These are phyloP conservation scores for Harlomillsia oculata DNA, from an alignment of 1,140 invertebrate genomes.

Conservation along the genomic window DNA sequence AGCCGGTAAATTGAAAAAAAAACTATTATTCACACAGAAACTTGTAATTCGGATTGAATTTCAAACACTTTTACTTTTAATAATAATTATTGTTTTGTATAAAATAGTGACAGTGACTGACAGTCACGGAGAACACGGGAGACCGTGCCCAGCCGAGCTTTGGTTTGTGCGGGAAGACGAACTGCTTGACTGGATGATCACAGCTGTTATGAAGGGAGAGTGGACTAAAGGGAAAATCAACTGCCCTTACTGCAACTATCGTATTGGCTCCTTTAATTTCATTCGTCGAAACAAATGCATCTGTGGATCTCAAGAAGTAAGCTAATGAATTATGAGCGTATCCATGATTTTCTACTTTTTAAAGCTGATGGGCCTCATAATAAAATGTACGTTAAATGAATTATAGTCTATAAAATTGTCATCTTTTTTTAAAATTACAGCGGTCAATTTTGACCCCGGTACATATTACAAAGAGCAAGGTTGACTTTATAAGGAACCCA, in stretches of 20 bases:
- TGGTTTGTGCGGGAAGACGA: slow-evolving; percentile 30
- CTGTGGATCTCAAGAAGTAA: slow-evolving; percentile 42
- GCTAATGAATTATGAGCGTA: too few species aligned
- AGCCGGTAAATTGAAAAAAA: neutral
- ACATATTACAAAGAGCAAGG: too few species aligned
- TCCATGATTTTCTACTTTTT: too few species aligned
- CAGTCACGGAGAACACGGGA: slow-evolving; percentile 2
- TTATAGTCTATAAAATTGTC: too few species aligned
- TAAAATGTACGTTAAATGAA: too few species aligned
- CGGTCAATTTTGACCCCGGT: too few species aligned
- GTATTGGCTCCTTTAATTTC: slow-evolving; percentile 55
- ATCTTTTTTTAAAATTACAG: too few species aligned
- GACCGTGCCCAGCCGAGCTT: slow-evolving; percentile 16
- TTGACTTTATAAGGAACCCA: too few species aligned
- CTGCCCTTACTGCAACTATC: slow-evolving; percentile 48
- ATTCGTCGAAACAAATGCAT: slow-evolving; percentile 50
- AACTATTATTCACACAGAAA: neutral
- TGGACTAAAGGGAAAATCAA: slow-evolving; percentile 55
- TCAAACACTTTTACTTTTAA: neutral
- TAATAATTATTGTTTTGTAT: neutral
- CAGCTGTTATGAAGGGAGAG: slow-evolving; percentile 37
- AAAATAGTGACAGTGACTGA: neutral
- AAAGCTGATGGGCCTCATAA: too few species aligned
- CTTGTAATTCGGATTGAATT: neutral
- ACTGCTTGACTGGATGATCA: slow-evolving; percentile 20